Percentiles rank a stretch among this genome's conserved stretches.
These are phyloP conservation scores for Heterocephalus glaber DNA, from an alignment of 2,113 vertebrate genomes.

Conservation along the genomic window DNA sequence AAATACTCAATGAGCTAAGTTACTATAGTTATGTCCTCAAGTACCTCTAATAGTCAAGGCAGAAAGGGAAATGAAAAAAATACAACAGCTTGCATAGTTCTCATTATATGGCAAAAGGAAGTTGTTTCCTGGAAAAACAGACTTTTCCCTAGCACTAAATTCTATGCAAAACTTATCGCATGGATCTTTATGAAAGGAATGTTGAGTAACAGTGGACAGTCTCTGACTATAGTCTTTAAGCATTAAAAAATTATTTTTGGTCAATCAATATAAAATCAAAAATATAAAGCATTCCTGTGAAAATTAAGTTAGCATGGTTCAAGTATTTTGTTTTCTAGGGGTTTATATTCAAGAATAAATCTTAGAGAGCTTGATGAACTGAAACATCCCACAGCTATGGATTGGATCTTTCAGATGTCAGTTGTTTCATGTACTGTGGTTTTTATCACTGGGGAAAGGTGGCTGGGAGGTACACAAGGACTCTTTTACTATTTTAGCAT, in stretches of 20 bases:
- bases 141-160: not conserved
- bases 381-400: not conserved
- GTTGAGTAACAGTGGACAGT: not conserved
- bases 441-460: not conserved
- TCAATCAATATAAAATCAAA: not conserved
- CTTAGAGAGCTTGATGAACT: not conserved
- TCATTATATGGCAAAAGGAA: not conserved
- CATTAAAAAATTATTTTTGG: not conserved
- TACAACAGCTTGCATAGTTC: not conserved
- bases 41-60: not conserved
- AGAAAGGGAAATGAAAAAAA: constrained; percentile 47
- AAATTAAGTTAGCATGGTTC: not conserved
- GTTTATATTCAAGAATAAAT: not conserved
- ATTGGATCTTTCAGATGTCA: not conserved
- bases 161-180: not conserved
- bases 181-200: not conserved
- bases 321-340: not conserved
- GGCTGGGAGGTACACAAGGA: not conserved
- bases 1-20: constrained; percentile 10
- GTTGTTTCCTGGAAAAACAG: not conserved
- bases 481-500: not conserved
- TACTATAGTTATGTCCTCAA: not conserved
- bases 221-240: not conserved
- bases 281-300: not conserved
- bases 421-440: accelerated